Evolutionary conservation across 2,797 vertebrate species (phyloP), one percentile per base, ranked within the genome.

Genomic region (Podargus strigoides): DNA sequence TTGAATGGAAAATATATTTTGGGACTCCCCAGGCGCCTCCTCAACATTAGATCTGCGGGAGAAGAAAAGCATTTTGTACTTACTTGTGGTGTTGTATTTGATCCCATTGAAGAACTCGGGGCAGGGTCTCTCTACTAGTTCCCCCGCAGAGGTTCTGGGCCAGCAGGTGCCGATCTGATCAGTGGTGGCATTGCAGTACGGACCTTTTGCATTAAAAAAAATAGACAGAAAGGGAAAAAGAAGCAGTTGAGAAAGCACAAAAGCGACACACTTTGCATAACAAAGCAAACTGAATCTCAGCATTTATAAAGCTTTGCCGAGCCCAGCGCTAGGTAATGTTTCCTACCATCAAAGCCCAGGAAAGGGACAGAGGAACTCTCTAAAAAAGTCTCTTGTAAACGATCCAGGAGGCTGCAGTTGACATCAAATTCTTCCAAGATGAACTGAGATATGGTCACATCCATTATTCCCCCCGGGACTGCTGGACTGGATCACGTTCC

Each of bases 111-210:
- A 99, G 96, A 98, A 99, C 97, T 99, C 99, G 0, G 99, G 99
- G 93, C 99, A 99, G 32, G 99, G 99, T 98, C 99, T 98, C 97
- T 99, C 99, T 74, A 99, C 99, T 10, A 99, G 96, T 44, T 98
- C 98, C 69, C 99, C 99, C 1, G 98, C 98, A 28, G 93, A 97
- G 96, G 98, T 99, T 95, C 97, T 98, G 30, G 99, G 99, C 99
- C 99, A 99, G 98, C 99, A 99, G 85, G 99, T 99, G 86, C 99
- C 99, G 72, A 99, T 99, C 97, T 99, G 98, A 97, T 99, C 99
- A 14, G 98, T 98, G 55, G 99, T 99, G 89, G 98, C 98, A 95
- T 99, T 99, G 97, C 99, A 99, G 97, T 98, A 99, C 10, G 98
- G 97, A 98, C 98, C 98, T 99, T 95, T 85, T 8, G 55, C 17